phyloP scores from a whole-genome alignment of 2,113 vertebrate genomes.

The Gambusia affinis region DNA sequence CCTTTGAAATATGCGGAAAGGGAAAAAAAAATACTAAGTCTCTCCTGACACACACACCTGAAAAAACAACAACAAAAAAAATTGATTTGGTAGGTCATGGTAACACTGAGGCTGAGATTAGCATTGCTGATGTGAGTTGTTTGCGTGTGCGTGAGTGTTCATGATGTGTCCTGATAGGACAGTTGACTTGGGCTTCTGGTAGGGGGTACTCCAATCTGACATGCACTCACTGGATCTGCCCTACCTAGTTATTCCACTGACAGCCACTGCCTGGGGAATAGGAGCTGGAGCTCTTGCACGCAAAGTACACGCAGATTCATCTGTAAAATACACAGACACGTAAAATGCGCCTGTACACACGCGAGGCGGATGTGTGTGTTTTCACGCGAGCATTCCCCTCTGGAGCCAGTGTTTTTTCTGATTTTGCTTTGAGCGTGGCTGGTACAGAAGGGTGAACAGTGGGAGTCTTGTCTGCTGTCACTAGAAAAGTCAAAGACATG shows the following conservation, averaged over 20 bases:
- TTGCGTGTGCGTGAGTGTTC: slow-evolving; percentile 30
- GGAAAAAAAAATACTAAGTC: slow-evolving; percentile 19
- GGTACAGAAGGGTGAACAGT: slow-evolving; percentile 79
- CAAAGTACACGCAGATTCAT: slow-evolving; percentile 43
- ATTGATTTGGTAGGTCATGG: slow-evolving; percentile 42
- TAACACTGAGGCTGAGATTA: slow-evolving; percentile 33
- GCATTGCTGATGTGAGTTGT: slow-evolving; percentile 37
- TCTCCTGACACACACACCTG: slow-evolving; percentile 8
- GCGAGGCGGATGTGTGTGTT: slow-evolving; percentile 1
- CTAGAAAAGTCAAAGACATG: slow-evolving; percentile 46
- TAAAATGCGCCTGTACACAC: background rate
- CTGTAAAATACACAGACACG: slow-evolving; percentile 36
- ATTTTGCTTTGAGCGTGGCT: slow-evolving; percentile 67
- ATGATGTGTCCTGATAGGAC: slow-evolving; percentile 61
- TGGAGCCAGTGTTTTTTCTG: slow-evolving; percentile 66
- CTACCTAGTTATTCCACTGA: slow-evolving; percentile 72
- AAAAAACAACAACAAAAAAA: slow-evolving; percentile 17
- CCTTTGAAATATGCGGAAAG: slow-evolving; percentile 33
- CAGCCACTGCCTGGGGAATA: slow-evolving; percentile 64
- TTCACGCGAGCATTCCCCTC: slow-evolving; percentile 33
- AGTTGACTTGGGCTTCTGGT: slow-evolving; percentile 69
- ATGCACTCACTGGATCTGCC: slow-evolving; percentile 60
- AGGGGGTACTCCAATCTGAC: slow-evolving; percentile 75
- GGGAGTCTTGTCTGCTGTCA: slow-evolving; percentile 67
- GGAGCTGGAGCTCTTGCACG: slow-evolving; percentile 48